Evolutionary conservation across 2,113 vertebrate species (phyloP), one percentile per base, ranked within the genome.

Genomic region (Catagonus wagneri): DNA sequence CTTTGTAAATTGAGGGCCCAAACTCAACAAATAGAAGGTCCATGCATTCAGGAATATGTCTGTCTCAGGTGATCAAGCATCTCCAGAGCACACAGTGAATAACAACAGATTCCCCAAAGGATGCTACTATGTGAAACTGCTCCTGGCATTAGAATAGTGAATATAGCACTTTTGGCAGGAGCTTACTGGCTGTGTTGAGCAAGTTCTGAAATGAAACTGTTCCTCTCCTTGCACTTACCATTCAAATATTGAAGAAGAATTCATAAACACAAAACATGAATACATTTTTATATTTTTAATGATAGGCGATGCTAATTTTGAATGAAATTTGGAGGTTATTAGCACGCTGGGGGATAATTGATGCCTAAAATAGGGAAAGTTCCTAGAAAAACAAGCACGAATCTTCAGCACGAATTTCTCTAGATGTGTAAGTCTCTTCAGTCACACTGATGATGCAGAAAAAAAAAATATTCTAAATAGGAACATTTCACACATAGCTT

Each of bases 171-270:
- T 66, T 34, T 39, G 39, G 25, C 58, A 56, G 27, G 29, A 72
- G 27, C 16, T n/a, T 90, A 23, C 7, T 22, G 52, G n/a, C 6
- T 32, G 11, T 76, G 32, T 44, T 32, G 54, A 7, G 54, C 68
- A 71, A 83, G 6, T 83, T 50, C 29, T 60, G 15, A 63, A 75
- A 66, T 39, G 36, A 81, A 66, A 74, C 23, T 15, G 8, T 69
- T 68, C 34, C 50, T 90, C 32, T 56, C 13, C 17, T 50, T 7
- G 27, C 27, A 87, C 39, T 86, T 83, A 52, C n/a, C 34, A 39
- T 90, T 92, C n/a, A 83, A 78, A 68, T 87, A 17, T 7, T 36
- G 56, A 88, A 74, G 65, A 93, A 44, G 65, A 89, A 66, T 63
- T 76, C 17, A n/a, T 6, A 50, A 27, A 61, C 50, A 65, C 20